Base-by-base conservation (phyloP, 2,888 invertebrate genomes). In the Gasteruption jaculator region DNA sequence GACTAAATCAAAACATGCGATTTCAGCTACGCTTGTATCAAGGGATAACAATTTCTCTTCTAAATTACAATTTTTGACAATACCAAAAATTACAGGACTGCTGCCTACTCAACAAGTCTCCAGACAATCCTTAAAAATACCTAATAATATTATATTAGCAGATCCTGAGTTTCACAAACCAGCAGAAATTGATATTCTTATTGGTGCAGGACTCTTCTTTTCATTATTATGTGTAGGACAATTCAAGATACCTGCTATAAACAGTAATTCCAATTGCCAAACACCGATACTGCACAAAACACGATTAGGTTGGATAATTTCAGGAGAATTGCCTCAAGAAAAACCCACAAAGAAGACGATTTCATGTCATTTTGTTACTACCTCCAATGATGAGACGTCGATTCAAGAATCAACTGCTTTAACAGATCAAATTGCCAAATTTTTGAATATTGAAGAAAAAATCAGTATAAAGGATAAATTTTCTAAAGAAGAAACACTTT, bases 161-260 rank as follows among this genome's bases (percentile, higher is more conserved):
- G 49, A 47, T 38, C 43, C 41, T 2, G 25, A 35, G 15, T 49
- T 46, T 27, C 21, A 38, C 16, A 34, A 37, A 4, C 42, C 45
- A 3, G 29, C 43, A 4, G 38, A 37, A 27, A 38, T 47, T 19
- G 45, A 50, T 7, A 38, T 11, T 3, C 22, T 38, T 11, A 14
- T 38, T 8, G 30, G 38, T 15, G 26, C 38, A n/a, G 38, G 38
- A 31, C 12, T 25, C 8, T 43, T 46, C 33, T 46, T 40, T 24
- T 21, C 39, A 11, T 16, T 45, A 8, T 15, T 48, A 15, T 41
- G 43, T 18, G 31, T 41, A 14, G 45, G 45, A 31, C 48, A 48
- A 34, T 22, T 45, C 10, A 41, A 26, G 14, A 22, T 46, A n/a
- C n/a, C n/a, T n/a, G n/a, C n/a, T 7, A 11, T n/a, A 30, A 11